These are phyloP conservation scores for Hemiscyllium ocellatum DNA, from an alignment of 2,113 vertebrate genomes.

Conservation along the genomic window DNA sequence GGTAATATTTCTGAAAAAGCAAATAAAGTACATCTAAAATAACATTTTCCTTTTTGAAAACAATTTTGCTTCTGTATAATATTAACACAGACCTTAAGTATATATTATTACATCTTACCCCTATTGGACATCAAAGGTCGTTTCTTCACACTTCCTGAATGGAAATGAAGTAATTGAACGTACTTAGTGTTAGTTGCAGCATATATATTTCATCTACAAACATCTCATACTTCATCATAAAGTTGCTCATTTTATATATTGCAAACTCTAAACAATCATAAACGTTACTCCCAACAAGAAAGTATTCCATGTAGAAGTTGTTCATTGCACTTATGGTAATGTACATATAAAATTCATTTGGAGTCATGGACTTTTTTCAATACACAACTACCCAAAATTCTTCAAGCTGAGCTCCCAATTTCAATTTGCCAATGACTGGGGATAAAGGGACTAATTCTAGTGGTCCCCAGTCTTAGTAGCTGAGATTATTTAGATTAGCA, in stretches of 20 bases:
- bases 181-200: neutral
- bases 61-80: neutral
- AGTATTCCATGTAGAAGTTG: neutral
- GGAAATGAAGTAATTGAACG: neutral
- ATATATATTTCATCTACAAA: neutral
- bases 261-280: neutral
- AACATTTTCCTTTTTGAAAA: neutral
- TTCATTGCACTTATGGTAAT: no score
- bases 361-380: neutral
- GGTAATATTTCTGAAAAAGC: neutral
- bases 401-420: neutral
- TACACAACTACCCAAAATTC: neutral
- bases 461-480: neutral
- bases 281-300: neutral
- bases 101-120: conserved; percentile 25
- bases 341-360: neutral
- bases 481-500: neutral
- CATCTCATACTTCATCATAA: neutral
- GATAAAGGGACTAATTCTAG: neutral
- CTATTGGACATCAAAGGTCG: conserved; percentile 33
- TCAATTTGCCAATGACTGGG: neutral
- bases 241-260: neutral
- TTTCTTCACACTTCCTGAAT: conserved; percentile 35
- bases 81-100: neutral
- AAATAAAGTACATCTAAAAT: neutral